Evolutionary conservation across 2,113 vertebrate species (phyloP).

Genomic region (Heterotilapia buettikoferi): DNA sequence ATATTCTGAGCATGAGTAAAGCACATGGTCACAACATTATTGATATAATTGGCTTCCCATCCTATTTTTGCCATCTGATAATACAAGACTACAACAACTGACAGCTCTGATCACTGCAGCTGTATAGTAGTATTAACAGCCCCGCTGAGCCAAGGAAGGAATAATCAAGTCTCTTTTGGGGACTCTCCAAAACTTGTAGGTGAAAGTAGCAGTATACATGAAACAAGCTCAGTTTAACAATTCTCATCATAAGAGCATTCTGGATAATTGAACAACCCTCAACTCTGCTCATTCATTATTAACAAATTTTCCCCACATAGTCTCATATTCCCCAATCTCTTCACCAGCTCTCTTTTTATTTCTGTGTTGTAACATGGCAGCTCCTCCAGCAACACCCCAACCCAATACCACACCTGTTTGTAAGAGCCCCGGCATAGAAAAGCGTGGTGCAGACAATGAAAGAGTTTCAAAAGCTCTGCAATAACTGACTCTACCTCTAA

Average conservation of each 20-base stretch:
- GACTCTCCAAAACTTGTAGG: not conserved
- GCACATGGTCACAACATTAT: conserved; percentile 8
- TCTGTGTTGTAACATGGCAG: conserved; percentile 1
- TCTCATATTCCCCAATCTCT: not conserved
- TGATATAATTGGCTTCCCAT: conserved; percentile 24
- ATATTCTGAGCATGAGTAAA: conserved; percentile 14
- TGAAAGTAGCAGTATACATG: not conserved
- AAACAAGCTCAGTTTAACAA: not conserved
- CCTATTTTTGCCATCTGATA: conserved; percentile 11
- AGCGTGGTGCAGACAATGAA: not conserved
- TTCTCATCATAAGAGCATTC: not conserved
- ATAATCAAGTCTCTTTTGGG: not conserved
- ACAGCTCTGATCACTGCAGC: not conserved
- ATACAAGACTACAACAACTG: not conserved
- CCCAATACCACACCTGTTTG: conserved; percentile 15
- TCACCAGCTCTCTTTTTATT: not conserved
- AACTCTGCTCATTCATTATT: not conserved
- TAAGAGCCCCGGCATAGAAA: not conserved
- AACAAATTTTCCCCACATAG: not conserved
- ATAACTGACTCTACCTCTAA: not conserved
- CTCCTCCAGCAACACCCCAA: conserved; percentile 41
- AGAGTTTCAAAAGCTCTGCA: not conserved
- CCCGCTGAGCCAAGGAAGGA: not conserved
- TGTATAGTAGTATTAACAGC: not conserved
- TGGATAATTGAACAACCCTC: not conserved